phyloP scores from a whole-genome alignment of 2,113 vertebrate genomes.

The Pelvicachromis taeniatus region DNA sequence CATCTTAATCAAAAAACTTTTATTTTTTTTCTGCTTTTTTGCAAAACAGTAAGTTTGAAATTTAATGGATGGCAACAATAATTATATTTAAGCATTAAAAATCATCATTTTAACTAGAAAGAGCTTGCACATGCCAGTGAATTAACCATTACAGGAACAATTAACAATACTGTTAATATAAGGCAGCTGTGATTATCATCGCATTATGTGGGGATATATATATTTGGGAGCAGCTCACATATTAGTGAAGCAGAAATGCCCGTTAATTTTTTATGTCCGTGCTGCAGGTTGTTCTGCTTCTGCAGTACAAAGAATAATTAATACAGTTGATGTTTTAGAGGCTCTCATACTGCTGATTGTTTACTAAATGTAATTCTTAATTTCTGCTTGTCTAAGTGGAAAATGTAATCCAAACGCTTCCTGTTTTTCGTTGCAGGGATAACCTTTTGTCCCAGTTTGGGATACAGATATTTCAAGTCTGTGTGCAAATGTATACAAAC shows the following conservation, averaged over 20 bases:
- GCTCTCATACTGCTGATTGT: not conserved
- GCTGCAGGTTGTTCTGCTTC: not conserved
- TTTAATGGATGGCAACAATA: not conserved
- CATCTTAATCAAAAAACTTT: not conserved
- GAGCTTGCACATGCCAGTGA: not conserved
- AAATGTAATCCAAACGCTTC: not conserved
- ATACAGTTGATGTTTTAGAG: not conserved
- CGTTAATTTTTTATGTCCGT: not conserved
- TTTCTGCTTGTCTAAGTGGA: slow-evolving; percentile 3
- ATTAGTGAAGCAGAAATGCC: not conserved
- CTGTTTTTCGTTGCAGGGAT: not conserved
- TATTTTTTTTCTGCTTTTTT: not conserved
- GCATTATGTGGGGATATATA: not conserved
- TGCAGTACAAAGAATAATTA: not conserved
- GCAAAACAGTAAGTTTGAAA: not conserved
- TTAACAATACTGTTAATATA: not conserved
- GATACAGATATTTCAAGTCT: slow-evolving; percentile 28
- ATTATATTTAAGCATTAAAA: not conserved
- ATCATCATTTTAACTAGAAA: not conserved
- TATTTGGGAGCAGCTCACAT: not conserved
- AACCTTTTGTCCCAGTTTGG: slow-evolving; percentile 33
- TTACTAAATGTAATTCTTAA: not conserved
- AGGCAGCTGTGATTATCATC: not conserved
- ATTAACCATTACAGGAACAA: not conserved
- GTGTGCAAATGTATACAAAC: not conserved